Conservation (phyloP, 2,797 vertebrate species). For the Rousettus madagascariensis region DNA sequence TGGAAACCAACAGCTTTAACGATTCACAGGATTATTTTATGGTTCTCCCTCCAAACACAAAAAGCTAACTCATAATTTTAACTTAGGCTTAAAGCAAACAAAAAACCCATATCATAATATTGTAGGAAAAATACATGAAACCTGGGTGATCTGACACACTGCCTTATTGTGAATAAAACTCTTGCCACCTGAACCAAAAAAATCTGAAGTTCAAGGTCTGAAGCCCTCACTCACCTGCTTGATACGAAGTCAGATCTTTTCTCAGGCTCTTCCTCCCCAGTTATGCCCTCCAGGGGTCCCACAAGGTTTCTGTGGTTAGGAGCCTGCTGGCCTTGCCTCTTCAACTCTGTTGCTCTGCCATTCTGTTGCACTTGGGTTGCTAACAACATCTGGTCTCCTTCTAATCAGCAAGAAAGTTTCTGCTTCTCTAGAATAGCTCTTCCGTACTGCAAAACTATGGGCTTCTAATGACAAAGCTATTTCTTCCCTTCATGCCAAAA, state of each 20-base stretch:
- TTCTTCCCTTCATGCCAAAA: not conserved
- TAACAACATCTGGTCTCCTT: not conserved
- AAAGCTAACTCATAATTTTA: slow-evolving; percentile 31
- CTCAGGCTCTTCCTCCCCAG: not conserved
- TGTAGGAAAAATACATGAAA: not conserved
- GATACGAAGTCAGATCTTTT: not conserved
- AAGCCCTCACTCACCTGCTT: not conserved
- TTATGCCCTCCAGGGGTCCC: not conserved
- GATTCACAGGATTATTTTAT: not conserved
- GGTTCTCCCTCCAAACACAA: not conserved
- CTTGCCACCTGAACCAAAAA: not conserved
- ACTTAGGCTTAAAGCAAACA: not conserved
- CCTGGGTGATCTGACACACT: not conserved
- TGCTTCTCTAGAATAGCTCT: not conserved
- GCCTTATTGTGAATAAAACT: not conserved
- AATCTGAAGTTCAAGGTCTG: not conserved
- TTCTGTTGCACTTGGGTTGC: not conserved
- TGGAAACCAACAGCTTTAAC: not conserved
- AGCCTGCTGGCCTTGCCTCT: not conserved
- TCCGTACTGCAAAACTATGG: not conserved
- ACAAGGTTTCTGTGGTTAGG: not conserved
- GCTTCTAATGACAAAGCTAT: not conserved
- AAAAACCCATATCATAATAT: not conserved
- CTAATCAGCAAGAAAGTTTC: not conserved
- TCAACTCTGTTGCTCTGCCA: not conserved